Base-by-base conservation (phyloP, 2,888 invertebrate genomes). In the Limnephilus marmoratus region DNA sequence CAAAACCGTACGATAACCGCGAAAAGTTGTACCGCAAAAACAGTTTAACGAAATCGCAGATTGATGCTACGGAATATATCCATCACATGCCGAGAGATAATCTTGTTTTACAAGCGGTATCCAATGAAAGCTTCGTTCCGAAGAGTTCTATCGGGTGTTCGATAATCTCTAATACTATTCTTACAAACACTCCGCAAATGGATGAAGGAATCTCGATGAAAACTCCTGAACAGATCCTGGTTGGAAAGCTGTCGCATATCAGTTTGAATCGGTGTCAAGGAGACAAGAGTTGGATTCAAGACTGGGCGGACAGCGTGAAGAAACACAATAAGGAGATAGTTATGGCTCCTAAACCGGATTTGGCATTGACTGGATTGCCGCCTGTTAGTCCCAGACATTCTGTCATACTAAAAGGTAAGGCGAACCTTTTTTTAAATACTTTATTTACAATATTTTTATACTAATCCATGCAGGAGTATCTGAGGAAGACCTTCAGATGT, bases 1-100 rank as follows among this genome's bases (percentile, higher is more conserved):
- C 95, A 95, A 95, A 88, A 81, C 91, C 91, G 1, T 24, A 45
- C 0, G 49, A 87, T 24, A 41, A 53, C 11, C 92, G 90, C 68
- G 93, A 93, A 81, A 91, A 90, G 93, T 92, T 95, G 81, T 94
- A 94, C 37, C 95, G 97, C 93, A 95, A 97, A 24, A 96, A 97
- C 93, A 97, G 97, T 94, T 94, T 97, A 93, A 97, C 97, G 0
- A 97, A 97, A 94, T 97, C 97, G 0, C 97, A 97, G 94, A 97
- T 97, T 85, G 97, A 97, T 94, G 96, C 96, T 94, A 97, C 97
- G 0, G 97, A 97, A 94, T 97, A 97, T 92, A 95, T 97, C 0
- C 96, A 96, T 93, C 94, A 96, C 37, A 93, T 96, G 34, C 95
- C 90, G 5, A 90, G 92, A 41, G 92, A 93, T 81, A 92, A 93